phyloP scores from a whole-genome alignment of 1,140 invertebrate genomes.

The Drosophila arawakana region DNA sequence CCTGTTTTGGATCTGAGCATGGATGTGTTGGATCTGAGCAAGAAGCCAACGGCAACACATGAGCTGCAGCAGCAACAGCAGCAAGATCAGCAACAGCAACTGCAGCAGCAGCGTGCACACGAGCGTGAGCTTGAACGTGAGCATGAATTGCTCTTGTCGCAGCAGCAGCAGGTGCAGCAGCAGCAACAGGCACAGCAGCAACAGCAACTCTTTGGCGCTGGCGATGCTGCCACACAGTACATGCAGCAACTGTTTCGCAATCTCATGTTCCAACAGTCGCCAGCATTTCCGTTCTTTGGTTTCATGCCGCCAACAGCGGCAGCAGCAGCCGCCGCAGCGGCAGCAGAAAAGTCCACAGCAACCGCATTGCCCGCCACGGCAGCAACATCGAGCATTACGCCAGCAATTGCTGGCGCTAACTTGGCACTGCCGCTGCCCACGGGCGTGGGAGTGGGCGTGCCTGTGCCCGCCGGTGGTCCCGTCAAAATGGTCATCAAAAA shows the following conservation, averaged over 20 bases:
- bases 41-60: slow-evolving; percentile 86
- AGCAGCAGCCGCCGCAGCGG: slow-evolving; percentile 84
- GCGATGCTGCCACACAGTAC: slow-evolving; percentile 85
- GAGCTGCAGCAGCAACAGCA: slow-evolving; percentile 79
- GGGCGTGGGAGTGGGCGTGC: slow-evolving; percentile 23
- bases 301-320: slow-evolving; percentile 86
- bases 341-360: slow-evolving; percentile 81
- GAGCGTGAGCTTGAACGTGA: slow-evolving; percentile 4
- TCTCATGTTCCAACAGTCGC: slow-evolving; percentile 86
- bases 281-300: slow-evolving; percentile 71
- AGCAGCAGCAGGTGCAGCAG: slow-evolving; percentile 85
- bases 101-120: slow-evolving; percentile 73
- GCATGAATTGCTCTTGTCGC: slow-evolving; percentile 77
- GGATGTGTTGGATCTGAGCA: slow-evolving; percentile 94
- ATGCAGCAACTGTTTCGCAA: slow-evolving; percentile 86
- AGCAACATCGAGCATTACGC: slow-evolving; percentile 84
- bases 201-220: slow-evolving; percentile 78
- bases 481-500: slow-evolving; percentile 96
- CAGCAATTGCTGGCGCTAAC: slow-evolving; percentile 25
- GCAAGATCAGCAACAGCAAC: slow-evolving; percentile 56
- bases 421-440: slow-evolving; percentile 10
- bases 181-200: slow-evolving; percentile 85
- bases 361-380: slow-evolving; percentile 85
- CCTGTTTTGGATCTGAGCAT: slow-evolving; percentile 90
- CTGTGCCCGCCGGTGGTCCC: slow-evolving; percentile 85